These are phyloP conservation scores for Mola mola DNA, from an alignment of 2,113 vertebrate genomes.

Conservation along the genomic window DNA sequence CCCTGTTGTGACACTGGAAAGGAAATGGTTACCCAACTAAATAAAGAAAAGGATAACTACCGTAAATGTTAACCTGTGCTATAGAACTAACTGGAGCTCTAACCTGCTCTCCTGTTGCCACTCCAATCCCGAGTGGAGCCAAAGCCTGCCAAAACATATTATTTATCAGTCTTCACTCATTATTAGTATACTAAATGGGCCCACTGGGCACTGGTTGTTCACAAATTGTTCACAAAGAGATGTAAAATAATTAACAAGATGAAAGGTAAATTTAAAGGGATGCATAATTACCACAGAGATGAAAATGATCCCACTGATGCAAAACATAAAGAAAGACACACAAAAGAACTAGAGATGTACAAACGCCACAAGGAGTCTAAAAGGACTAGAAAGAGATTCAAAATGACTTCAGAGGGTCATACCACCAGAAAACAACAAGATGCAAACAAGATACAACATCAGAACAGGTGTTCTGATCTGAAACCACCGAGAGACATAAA, in stretches of 20 bases:
- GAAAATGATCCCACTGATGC: too few relatives aligned
- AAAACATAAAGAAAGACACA: too few relatives aligned
- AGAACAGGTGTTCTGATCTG: too few relatives aligned
- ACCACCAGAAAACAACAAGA: too few relatives aligned
- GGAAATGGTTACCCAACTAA: background rate
- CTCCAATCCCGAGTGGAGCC: conserved; percentile 80
- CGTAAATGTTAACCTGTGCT: background rate
- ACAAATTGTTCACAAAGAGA: background rate
- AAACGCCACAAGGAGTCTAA: too few relatives aligned
- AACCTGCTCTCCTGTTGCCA: conserved; percentile 85
- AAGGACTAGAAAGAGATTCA: too few relatives aligned
- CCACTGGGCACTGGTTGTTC: too few relatives aligned
- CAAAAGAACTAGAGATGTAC: too few relatives aligned
- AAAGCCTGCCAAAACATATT: conserved; percentile 74
- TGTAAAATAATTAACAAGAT: background rate
- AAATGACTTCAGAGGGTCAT: too few relatives aligned
- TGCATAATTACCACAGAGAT: too few relatives aligned
- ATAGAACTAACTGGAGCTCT: conserved; percentile 20
- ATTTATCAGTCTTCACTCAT: background rate
- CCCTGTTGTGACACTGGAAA: background rate
- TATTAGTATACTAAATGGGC: background rate
- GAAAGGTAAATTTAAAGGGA: too few relatives aligned
- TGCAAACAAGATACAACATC: background rate
- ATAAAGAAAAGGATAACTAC: background rate
- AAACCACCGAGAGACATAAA: background rate